Evolutionary conservation across 2,888 invertebrate genomes (phyloP), one percentile per base, ranked within the genome.

Genomic region (Bugulina stolonifera): DNA sequence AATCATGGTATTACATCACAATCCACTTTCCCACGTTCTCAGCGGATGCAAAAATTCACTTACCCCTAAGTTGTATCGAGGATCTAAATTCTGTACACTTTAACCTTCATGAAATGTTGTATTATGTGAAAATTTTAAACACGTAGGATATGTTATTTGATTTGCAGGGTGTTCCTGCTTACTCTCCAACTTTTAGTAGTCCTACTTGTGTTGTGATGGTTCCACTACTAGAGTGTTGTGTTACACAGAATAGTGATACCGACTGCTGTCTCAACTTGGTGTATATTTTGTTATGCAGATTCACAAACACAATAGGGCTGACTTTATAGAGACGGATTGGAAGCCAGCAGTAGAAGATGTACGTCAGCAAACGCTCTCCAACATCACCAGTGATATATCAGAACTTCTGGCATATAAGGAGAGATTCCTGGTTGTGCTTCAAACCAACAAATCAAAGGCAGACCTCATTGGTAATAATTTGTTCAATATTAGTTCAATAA

Each of bases 271-370:
- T 32, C 25, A 52, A 52, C 10, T 52, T 52, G 22, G 52, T 14
- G 10, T 52, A 22, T 52, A 14, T 10, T 18, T 5, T 55, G 23
- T 25, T 32, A 29, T 74, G 1, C 71, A 83, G 84, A 84, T 84
- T 77, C 77, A 84, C 70, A 86, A 87, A 74, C 83, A 87, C 76
- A 83, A 87, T 23, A 86, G 88, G 74, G 73, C 79, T 18, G 87
- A 89, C 79, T 84, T 90, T 75, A 79, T 84, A 14, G 84, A 88
- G 75, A 87, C 86, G 0, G 82, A 87, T 70, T 80, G 89, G 29
- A 84, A 83, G 71, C 86, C 87, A 14, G 79, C 80, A 18, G 71
- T 69, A 83, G 85, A 64, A 75, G 89, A 86, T 2, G 86, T 87
- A 74, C 84, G 81, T 5, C 79, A 82, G 14, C 79, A 84, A 32